Evolutionary conservation across 2,888 invertebrate species (phyloP), one percentile per base, ranked within the genome.

Genomic region (Stictocephala bisonia): DNA sequence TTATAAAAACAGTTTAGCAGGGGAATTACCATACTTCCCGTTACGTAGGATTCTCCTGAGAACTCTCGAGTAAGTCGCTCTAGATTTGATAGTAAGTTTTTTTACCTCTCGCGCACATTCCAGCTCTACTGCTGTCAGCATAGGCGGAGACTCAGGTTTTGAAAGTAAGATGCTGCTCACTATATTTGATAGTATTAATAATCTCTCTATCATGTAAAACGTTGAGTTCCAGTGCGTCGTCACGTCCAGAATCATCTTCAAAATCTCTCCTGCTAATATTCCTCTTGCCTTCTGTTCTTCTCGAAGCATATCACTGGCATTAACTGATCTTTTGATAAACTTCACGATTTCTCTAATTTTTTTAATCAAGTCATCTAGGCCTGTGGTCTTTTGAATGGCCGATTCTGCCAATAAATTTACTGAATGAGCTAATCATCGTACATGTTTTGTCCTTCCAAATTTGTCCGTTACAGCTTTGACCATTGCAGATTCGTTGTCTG

Each of bases 111-210:
- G 7, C 13, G 26, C 24, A 20, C 15, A n/a, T 53, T 53, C 35
- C 15, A 70, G n/a, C 40, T 70, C 70, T 4, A 70, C 41, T n/a
- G 70, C 41, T 22, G 70, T 24, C 13, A 58, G 24, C 70, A 70
- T 70, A 18, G 53, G 53, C 1, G 69, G 69, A 22, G 69, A 13
- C n/a, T 70, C 56, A 13, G 70, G 56, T 1, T 20, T 40, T 22
- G 41, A 40, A 15, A 70, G 4, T 6, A 70, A 11, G 6, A 70
- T 26, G 40, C 18, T 56, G 53, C 58, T 70, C 1, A 70, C 26
- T 15, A 70, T 24, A 7, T 6, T 58, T 1, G 41, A 70, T 20
- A 56, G 7, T 1, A n/a, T 15, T 13, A 56, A 31, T 27, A 56
- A 70, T 7, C 58, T 6, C 3, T 56, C 40, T 15, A 56, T 24